These are phyloP conservation scores for Scyliorhinus canicula DNA, from an alignment of 2,797 vertebrate genomes.

Conservation along the genomic window DNA sequence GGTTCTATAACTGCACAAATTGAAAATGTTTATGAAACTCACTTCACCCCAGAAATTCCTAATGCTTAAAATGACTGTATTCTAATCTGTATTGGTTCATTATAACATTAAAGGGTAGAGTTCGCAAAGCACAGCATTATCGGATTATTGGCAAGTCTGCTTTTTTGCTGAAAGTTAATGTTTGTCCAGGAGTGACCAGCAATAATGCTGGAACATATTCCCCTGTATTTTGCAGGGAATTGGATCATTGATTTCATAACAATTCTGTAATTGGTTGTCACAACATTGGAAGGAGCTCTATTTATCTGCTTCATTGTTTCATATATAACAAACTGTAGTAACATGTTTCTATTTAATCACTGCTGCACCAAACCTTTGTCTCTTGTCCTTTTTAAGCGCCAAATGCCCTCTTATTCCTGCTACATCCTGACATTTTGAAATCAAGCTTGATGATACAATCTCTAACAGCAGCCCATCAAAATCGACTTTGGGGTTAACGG, in stretches of 20 bases:
- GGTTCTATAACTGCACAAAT: background rate
- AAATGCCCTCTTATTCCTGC: background rate
- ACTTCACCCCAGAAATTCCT: background rate
- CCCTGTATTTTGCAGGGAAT: background rate
- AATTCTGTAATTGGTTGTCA: constrained; percentile 14
- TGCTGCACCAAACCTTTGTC: background rate
- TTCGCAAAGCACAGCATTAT: background rate
- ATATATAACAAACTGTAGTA: background rate
- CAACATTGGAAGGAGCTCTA: background rate
- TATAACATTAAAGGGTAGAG: background rate
- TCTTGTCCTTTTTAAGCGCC: background rate
- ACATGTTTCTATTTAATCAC: background rate
- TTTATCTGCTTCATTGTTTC: background rate
- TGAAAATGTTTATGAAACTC: background rate
- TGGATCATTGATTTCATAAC: constrained; percentile 16
- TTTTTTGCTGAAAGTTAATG: background rate
- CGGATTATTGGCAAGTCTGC: background rate
- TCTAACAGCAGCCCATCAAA: background rate
- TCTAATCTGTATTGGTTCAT: background rate
- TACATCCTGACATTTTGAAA: background rate
- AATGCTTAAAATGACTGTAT: background rate
- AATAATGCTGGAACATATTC: background rate
- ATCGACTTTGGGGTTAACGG: background rate
- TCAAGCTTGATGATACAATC: background rate
- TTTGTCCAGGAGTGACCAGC: constrained; percentile 2